Evolutionary conservation across 2,797 vertebrate species (phyloP).

Genomic region (Poeciliopsis presidionis): DNA sequence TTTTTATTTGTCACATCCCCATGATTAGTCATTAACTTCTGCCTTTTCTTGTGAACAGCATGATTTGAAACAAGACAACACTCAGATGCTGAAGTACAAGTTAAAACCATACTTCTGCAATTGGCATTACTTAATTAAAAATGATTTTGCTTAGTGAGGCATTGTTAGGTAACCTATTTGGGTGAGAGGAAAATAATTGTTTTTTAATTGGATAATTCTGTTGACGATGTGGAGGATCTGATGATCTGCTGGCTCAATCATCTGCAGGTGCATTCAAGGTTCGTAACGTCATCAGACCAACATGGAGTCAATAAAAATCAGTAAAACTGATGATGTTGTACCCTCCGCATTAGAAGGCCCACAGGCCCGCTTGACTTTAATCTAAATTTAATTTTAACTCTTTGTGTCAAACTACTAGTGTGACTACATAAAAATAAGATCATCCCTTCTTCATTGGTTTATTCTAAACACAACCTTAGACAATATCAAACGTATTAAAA

Average conservation of each 20-base stretch:
- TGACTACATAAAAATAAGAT: background rate
- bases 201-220: background rate
- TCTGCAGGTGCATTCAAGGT: background rate
- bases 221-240: background rate
- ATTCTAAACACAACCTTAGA: background rate
- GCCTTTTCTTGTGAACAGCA: background rate
- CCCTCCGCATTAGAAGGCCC: background rate
- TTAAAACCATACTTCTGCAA: background rate
- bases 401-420: background rate
- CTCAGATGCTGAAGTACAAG: background rate
- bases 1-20: background rate
- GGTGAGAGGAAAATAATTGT: background rate
- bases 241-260: background rate
- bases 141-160: background rate
- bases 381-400: background rate
- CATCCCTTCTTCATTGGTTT: background rate
- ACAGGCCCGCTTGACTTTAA: background rate
- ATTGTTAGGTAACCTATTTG: background rate
- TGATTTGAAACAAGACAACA: background rate
- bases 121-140: background rate
- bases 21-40: background rate
- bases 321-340: background rate
- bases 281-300: background rate
- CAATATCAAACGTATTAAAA: background rate
- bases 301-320: background rate